A percentile compares a stretch with the other conserved stretches of the same genome.
phyloP scores from a whole-genome alignment of 2,797 vertebrate genomes.

The Mormyrus hasselquistii region DNA sequence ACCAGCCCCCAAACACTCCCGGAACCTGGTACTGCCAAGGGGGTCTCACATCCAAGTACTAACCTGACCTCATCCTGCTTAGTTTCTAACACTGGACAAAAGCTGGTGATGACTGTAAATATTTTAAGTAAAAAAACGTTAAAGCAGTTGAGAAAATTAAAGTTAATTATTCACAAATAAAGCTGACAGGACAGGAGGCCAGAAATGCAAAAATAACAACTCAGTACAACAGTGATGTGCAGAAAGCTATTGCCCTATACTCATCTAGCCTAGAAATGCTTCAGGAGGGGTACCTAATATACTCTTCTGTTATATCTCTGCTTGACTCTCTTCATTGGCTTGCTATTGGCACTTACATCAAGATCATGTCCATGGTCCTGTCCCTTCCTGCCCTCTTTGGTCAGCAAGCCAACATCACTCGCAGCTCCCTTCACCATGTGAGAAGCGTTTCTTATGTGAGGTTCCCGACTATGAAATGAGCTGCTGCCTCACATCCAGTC shows the following conservation, averaged over 20 bases:
- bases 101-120: background rate
- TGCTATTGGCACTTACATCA: background rate
- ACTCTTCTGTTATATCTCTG: background rate
- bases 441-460: background rate
- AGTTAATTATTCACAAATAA: background rate
- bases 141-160: background rate
- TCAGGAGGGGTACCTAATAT: background rate
- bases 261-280: background rate
- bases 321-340: background rate
- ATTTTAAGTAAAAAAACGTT: background rate
- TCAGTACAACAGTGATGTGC: background rate
- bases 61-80: background rate
- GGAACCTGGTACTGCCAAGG: background rate
- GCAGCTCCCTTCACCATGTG: background rate
- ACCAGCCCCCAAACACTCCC: too few relatives aligned
- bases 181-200: background rate
- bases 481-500: background rate
- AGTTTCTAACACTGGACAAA: background rate
- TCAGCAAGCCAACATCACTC: background rate
- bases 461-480: background rate
- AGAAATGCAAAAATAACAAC: background rate
- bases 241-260: background rate
- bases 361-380: background rate
- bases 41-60: too few relatives aligned
- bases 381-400: background rate